Percentiles rank a stretch among this genome's conserved stretches.
These are phyloP conservation scores for Spialia ferax DNA, from an alignment of 2,888 invertebrate species.

Conservation along the genomic window DNA sequence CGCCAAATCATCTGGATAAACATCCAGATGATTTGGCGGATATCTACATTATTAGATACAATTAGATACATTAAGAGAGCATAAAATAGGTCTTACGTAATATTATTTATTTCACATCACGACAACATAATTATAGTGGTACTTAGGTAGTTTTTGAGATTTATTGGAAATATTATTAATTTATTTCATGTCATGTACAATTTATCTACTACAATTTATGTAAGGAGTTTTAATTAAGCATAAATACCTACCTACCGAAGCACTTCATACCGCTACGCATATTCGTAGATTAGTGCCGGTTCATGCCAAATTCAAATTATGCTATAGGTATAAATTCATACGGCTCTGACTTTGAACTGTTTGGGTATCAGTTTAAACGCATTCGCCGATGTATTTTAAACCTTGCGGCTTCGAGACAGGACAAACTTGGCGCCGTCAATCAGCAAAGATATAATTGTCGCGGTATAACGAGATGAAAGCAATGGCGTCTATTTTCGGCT, in stretches of 20 bases:
- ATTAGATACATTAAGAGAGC: no score
- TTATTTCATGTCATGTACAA: not conserved
- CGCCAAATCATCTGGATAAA: no score
- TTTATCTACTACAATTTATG: not conserved
- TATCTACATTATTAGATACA: no score
- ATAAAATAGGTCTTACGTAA: no score
- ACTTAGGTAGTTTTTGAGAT: no score
- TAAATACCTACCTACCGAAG: not conserved
- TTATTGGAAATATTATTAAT: not conserved
- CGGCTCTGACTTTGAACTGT: slow-evolving; percentile 17
- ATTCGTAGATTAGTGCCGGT: not conserved
- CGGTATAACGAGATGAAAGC: slow-evolving; percentile 82
- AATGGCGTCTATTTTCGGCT: slow-evolving; percentile 71
- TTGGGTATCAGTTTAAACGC: slow-evolving; percentile 14
- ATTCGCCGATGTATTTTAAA: slow-evolving; percentile 57
- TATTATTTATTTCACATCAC: no score
- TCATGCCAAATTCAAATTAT: slow-evolving; percentile 14
- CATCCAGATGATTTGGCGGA: no score
- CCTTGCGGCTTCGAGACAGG: slow-evolving; percentile 63
- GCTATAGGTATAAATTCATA: not conserved
- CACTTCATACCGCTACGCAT: not conserved
- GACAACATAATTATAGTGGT: no score
- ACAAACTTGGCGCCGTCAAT: slow-evolving; percentile 69
- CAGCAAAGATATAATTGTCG: slow-evolving; percentile 76
- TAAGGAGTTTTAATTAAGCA: not conserved